phyloP scores from a whole-genome alignment of 2,113 vertebrate species.

The Bufo bufo region DNA sequence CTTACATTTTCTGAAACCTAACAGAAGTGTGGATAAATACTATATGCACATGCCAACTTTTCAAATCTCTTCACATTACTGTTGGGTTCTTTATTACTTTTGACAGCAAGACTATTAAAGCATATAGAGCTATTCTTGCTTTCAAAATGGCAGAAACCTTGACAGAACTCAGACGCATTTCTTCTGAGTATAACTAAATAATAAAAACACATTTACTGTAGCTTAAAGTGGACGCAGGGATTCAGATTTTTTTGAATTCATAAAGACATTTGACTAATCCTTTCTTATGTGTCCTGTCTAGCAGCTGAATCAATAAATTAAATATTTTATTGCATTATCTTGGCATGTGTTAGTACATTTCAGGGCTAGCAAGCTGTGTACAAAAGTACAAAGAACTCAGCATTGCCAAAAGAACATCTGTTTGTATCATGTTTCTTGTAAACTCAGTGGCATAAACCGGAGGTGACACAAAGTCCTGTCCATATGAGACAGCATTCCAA shows the following conservation, averaged over 20 bases:
- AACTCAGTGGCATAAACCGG: neutral
- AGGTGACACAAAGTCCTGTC: neutral
- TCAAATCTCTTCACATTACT: too few relatives aligned
- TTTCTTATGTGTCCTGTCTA: neutral
- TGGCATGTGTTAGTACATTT: conserved; percentile 38
- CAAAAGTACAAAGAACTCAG: conserved; percentile 30
- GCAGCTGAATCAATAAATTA: conserved; percentile 40
- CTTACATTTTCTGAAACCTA: too few relatives aligned
- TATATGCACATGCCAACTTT: too few relatives aligned
- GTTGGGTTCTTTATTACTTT: neutral
- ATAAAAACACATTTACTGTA: neutral
- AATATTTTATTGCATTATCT: conserved; percentile 34
- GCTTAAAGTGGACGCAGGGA: neutral
- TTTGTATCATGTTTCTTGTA: neutral
- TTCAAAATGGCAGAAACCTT: neutral
- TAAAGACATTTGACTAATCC: neutral
- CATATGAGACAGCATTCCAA: conserved; percentile 16
- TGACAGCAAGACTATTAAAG: neutral
- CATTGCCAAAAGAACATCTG: conserved; percentile 43
- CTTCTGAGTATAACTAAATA: neutral
- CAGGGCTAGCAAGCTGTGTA: conserved; percentile 29
- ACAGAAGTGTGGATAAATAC: too few relatives aligned
- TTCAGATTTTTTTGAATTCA: neutral
- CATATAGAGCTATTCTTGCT: neutral
- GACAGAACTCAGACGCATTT: neutral